Base-by-base conservation (phyloP, 92 coral and sea anemone species). In the Desmophyllum pertusum region DNA sequence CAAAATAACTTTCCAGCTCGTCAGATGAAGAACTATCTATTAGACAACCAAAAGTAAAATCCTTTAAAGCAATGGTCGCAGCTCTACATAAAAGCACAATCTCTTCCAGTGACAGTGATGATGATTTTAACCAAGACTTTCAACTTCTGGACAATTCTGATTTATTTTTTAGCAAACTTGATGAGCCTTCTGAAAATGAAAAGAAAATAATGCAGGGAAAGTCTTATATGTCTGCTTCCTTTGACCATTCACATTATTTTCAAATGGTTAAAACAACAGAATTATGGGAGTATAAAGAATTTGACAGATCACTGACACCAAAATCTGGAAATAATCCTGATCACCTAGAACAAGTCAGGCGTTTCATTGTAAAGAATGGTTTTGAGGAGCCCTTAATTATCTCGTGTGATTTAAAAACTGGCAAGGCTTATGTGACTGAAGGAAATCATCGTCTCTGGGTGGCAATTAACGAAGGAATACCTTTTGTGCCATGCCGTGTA, bases 151-250 rank as follows among this genome's bases (percentile, higher is more conserved):
- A 37, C 48, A 68, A 68, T 35, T 13, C 45, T 4, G 31, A 68
- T 68, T 9, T 68, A 68, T 11, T 36, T 33, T 33, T 36, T 33
- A 33, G 9, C 19, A 68, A 33, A 68, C 73, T 68, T 37, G 73
- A 68, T 68, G 73, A 68, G 35, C 73, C 73, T 37, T 13, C 48
- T 14, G 73, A 68, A 19, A 37, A 18, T 68, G 73, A 68, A 36
- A 68, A 68, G 42, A 7, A 68, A 68, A 11, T 35, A 5, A 68
- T 35, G 31, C 46, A 0, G 25, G 6, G 6, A 38, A 68, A 36
- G 43, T 33, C 43, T 68, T 68, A 68, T 66, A 66, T 68, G 73
- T 68, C 73, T 68, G 73, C 18, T 66, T 68, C 43, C 18, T 68
- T 68, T 37, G 72, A 68, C 42, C 18, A 37, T 13, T 68, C 73